Evolutionary conservation across 2,797 vertebrate genomes (phyloP), one percentile per base, ranked within the genome.

Genomic region (Stomatorhinus walkeri): DNA sequence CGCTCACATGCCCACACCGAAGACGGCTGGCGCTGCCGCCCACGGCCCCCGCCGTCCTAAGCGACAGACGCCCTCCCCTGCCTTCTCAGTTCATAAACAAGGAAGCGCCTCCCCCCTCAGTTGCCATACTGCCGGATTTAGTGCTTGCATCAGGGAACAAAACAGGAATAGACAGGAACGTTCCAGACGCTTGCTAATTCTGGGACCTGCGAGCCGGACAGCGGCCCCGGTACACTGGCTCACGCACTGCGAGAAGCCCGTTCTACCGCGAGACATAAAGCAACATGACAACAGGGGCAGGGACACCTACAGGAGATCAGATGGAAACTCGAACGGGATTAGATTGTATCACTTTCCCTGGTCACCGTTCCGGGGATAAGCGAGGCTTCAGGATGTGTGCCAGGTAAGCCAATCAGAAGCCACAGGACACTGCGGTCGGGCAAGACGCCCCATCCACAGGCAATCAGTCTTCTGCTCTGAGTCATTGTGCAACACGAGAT

Each of bases 141-240:
- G 76, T 43, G 40, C 76, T 32, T 81, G 40, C 76, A 81, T 81
- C 40, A 81, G 40, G 40, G 76, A 81, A 46, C 76, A 81, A 81
- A 81, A 81, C 76, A 81, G 76, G 40, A 81, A 81, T 81, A 81
- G 76, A 81, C 40, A 81, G 76, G 76, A 81, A 81, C 76, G 76
- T 81, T 81, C 76, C 76, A 81, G 76, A 46, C 76, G 76, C 76
- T 46, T 46, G 76, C 76, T 81, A 81, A 81, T 81, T 81, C 76
- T 22, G 76, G 76, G 40, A 19, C 40, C 76, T 8, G 76, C 16
- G 8, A 81, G 76, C 76, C 76, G 9, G 19, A 79, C 28, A 1
- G 5, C 3, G 68, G 4, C 28, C 28, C 10, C 10, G 28, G 72
- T 4, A 16, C 32, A 79, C 36, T 19, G 32, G 36, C 36, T 16